Base-by-base conservation (phyloP, 2,888 invertebrate species). In the Drosophila macrothrix region DNA sequence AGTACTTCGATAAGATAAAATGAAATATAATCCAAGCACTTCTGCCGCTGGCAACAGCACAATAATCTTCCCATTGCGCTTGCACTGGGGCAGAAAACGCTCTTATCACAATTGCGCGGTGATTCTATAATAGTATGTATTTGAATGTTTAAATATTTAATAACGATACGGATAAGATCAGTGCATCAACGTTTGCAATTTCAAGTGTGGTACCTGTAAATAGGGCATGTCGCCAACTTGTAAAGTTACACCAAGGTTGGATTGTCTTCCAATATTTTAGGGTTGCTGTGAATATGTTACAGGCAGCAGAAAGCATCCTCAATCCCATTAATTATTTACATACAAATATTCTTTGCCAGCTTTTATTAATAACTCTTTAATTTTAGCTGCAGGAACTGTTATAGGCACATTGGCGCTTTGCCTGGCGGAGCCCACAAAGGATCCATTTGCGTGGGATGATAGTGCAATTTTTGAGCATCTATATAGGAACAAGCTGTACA, bases 401-500 rank as follows among this genome's bases (percentile, higher is more conserved):
- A 35, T 79, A 0, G 76, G 78, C 1, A 78, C 80, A 29, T 68
- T 82, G 49, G 3, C 71, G 6, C 31, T 83, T 19, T 83, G 73
- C 7, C 54, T 91, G 0, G 73, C 88, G 60, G 88, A 92, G 41
- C 73, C 88, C 5, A 75, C 54, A 4, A 73, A 1, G 16, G 88
- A 88, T 0, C 70, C 68, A 50, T 76, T 89, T 14, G 2, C 77
- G 5, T 12, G 5, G 0, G 43, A 61, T 5, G 56, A 69, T 0
- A 61, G 52, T 1, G 56, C 70, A 84, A 49, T 90, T 56, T 41
- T 60, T 0, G 35, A 41, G 14, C 22, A 43, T 1, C 14, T 31
- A 7, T 56, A 43, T 29, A 4, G 64, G 7, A 92, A 90, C 73
- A 78, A 85, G 2, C 67, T 89, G 29, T 92, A 87, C 70, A 78